phyloP scores from a whole-genome alignment of 2,797 vertebrate genomes.

The Gymnoscopelus braueri region DNA sequence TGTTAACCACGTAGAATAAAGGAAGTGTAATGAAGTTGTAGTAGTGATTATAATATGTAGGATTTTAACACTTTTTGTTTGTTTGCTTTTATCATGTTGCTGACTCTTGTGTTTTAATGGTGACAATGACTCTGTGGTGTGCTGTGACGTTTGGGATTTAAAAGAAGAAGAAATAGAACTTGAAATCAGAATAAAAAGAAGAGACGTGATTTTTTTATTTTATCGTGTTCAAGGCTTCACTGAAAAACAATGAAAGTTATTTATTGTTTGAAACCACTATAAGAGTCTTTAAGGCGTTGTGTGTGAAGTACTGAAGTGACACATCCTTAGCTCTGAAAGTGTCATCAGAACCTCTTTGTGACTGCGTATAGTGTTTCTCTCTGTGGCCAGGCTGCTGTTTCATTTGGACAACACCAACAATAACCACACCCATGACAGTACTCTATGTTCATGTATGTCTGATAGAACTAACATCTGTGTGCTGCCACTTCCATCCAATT shows the following conservation, averaged over 20 bases:
- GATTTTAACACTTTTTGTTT: constrained; percentile 55
- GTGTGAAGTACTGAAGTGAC: constrained; percentile 28
- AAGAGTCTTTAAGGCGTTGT: constrained; percentile 24
- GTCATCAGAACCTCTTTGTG: neutral
- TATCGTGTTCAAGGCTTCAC: constrained; percentile 30
- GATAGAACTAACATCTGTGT: constrained; percentile 5
- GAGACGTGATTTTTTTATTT: constrained; percentile 25
- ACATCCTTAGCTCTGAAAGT: neutral
- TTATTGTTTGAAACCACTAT: constrained; percentile 69
- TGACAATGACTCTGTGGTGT: constrained; percentile 62
- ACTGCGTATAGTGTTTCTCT: neutral
- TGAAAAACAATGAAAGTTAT: constrained; percentile 53
- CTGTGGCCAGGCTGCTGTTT: constrained; percentile 20
- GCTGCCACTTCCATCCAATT: neutral
- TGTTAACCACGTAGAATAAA: constrained; percentile 59
- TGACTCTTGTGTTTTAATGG: constrained; percentile 50
- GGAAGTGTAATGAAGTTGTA: constrained; percentile 62
- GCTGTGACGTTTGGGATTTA: constrained; percentile 67
- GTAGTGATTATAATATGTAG: constrained; percentile 48
- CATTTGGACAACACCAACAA: constrained; percentile 22
- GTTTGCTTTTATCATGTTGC: constrained; percentile 53
- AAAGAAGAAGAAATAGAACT: constrained; percentile 59
- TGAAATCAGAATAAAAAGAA: constrained; percentile 57
- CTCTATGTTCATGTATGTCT: constrained; percentile 1
- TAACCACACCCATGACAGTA: neutral